Conservation (phyloP, 2,113 vertebrate species). For the Copsychus sechellarum region DNA sequence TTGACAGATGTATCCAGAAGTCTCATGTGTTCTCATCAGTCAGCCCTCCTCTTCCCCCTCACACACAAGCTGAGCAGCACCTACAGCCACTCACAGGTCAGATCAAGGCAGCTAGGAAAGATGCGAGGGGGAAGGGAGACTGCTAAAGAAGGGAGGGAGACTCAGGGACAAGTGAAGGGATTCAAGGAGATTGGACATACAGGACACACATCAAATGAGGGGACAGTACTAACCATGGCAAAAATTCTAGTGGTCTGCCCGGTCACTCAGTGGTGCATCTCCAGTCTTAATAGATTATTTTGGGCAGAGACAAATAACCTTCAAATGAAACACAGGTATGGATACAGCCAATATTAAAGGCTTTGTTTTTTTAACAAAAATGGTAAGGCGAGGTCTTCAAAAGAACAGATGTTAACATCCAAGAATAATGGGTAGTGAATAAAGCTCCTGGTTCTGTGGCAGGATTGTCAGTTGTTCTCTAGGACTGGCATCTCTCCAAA, state of each 20-base stretch:
- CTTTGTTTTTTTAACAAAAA: conserved; percentile 33
- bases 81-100: not conserved
- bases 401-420: conserved; percentile 45
- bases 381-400: conserved; percentile 2
- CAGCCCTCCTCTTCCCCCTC: not conserved
- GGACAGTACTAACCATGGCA: not conserved
- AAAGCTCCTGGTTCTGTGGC: conserved; percentile 74
- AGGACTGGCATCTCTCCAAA: conserved; percentile 49
- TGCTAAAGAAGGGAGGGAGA: not conserved
- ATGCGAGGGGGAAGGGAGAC: not conserved
- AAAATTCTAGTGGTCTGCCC: conserved; percentile 3
- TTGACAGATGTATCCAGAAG: not conserved
- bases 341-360: not conserved
- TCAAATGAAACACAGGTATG: not conserved
- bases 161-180: not conserved
- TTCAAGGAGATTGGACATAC: not conserved
- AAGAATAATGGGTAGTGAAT: conserved; percentile 53
- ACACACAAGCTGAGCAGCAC: not conserved
- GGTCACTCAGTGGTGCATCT: not conserved
- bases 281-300: not conserved
- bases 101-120: conserved; percentile 32
- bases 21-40: not conserved
- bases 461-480: conserved; percentile 78
- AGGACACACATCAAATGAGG: not conserved
- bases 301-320: not conserved